These are phyloP conservation scores for Vultur gryphus DNA, from an alignment of 2,797 vertebrate genomes.

Conservation along the genomic window DNA sequence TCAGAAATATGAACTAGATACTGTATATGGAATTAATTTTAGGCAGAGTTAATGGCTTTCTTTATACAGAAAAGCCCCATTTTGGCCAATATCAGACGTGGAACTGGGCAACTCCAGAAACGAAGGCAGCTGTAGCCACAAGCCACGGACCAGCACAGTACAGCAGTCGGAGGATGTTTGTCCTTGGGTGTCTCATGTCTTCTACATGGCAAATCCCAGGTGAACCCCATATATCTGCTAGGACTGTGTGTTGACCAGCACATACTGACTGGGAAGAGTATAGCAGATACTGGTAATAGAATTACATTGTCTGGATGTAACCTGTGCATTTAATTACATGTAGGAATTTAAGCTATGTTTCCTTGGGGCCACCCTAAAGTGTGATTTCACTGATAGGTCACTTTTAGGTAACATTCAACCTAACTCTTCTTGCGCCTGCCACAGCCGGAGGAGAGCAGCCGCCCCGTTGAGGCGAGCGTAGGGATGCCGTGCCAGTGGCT, in stretches of 20 bases:
- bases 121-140: background rate
- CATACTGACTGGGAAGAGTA: background rate
- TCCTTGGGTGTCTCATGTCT: background rate
- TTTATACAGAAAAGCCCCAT: background rate
- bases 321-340: background rate
- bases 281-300: background rate
- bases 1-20: background rate
- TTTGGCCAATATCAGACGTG: background rate
- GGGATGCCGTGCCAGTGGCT: background rate
- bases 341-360: background rate
- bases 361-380: background rate
- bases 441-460: background rate
- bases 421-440: background rate
- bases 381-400: background rate
- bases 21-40: background rate
- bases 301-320: background rate
- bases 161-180: background rate
- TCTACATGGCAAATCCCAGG: background rate
- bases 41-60: background rate
- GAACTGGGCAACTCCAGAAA: background rate
- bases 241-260: background rate
- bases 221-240: background rate
- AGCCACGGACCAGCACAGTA: background rate
- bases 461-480: rapidly evolving
- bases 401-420: background rate